Percentiles rank a stretch among this genome's conserved stretches.
phyloP scores from a whole-genome alignment of 2,888 invertebrate genomes.

The Pimpla rufipes region DNA sequence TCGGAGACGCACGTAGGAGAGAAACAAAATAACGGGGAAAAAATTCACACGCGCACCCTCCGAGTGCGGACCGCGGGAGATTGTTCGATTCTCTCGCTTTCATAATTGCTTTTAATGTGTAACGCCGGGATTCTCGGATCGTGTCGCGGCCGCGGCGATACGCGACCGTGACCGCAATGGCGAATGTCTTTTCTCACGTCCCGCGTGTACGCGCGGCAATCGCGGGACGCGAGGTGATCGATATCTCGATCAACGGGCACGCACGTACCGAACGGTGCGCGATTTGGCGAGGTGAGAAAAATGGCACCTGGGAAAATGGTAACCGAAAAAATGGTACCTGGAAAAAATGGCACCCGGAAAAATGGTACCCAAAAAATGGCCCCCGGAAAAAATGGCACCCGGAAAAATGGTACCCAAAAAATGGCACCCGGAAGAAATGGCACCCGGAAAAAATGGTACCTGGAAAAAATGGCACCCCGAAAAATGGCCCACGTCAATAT shows the following conservation, averaged over 20 bases:
- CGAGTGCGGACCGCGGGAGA: not conserved
- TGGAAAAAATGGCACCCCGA: too few relatives aligned
- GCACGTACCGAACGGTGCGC: not conserved
- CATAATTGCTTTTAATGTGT: constrained; percentile 63
- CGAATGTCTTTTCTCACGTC: not conserved
- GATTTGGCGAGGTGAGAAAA: not conserved
- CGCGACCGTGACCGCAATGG: not conserved
- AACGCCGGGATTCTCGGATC: constrained; percentile 49
- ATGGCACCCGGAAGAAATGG: too few relatives aligned
- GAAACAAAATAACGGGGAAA: constrained; percentile 5
- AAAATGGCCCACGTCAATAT: too few relatives aligned
- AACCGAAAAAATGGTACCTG: too few relatives aligned
- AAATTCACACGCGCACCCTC: not conserved
- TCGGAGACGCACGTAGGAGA: not conserved
- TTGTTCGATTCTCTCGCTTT: constrained; percentile 51
- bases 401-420: too few relatives aligned
- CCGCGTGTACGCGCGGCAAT: constrained; percentile 26
- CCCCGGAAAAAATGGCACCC: too few relatives aligned
- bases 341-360: too few relatives aligned
- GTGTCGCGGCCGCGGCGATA: constrained; percentile 22
- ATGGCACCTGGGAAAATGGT: too few relatives aligned
- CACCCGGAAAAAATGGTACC: too few relatives aligned
- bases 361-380: too few relatives aligned
- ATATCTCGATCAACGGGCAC: constrained; percentile 56
- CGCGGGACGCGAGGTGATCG: constrained; percentile 38